Percentiles rank a stretch among this genome's conserved stretches.
phyloP scores from a whole-genome alignment of 2,797 vertebrate species.

The Arrhamphus sclerolepis region DNA sequence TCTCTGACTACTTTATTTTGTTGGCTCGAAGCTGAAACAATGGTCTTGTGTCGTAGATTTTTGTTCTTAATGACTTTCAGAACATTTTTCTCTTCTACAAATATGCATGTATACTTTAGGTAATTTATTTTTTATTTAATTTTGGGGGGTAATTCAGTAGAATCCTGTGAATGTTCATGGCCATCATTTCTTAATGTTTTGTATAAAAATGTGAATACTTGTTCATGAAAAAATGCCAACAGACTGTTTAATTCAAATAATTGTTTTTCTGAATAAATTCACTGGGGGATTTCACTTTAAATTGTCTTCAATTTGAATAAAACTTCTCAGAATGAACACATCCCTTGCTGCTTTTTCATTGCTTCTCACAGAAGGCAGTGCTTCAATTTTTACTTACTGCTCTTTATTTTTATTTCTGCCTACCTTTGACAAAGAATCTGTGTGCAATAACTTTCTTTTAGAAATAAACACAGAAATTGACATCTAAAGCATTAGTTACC shows the following conservation, averaged over 20 bases:
- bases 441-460: too few relatives aligned
- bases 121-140: constrained; percentile 75
- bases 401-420: too few relatives aligned
- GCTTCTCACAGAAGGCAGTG: too few relatives aligned
- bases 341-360: background rate
- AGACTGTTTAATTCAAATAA: constrained; percentile 40
- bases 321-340: constrained; percentile 32
- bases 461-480: too few relatives aligned
- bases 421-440: too few relatives aligned
- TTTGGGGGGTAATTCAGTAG: constrained; percentile 10
- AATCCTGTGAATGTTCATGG: constrained; percentile 40
- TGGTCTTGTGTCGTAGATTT: constrained; percentile 32
- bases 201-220: constrained; percentile 39
- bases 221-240: constrained; percentile 47
- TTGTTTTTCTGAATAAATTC: constrained; percentile 35
- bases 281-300: constrained; percentile 34
- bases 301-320: constrained; percentile 59
- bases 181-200: constrained; percentile 55
- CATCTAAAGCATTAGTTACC: too few relatives aligned
- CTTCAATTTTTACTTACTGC: too few relatives aligned
- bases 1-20: constrained; percentile 32
- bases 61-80: constrained; percentile 22
- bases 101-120: constrained; percentile 37
- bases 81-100: constrained; percentile 20
- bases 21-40: constrained; percentile 45